Evolutionary conservation across 2,113 vertebrate genomes (phyloP), one percentile per base, ranked within the genome.

Genomic region (Pelobates fuscus): DNA sequence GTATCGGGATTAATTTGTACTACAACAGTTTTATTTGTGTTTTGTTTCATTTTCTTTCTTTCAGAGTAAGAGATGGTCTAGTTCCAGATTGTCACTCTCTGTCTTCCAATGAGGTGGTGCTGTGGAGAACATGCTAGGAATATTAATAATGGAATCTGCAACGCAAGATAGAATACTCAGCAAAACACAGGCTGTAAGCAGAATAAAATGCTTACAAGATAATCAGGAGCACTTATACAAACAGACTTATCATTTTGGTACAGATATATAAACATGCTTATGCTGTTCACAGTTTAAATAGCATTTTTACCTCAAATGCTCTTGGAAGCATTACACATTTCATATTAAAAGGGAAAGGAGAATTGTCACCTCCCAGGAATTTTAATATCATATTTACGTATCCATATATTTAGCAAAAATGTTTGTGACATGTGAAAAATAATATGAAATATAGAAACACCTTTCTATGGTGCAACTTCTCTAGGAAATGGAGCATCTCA

Each of bases 81-180:
- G n/a, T n/a, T 12, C 26, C 5, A 6, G 59, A 61, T 30, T 24
- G 14, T 30, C 59, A 41, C 37, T 8, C 37, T 41, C 7, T 61
- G 2, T n/a, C n/a, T n/a, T n/a, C 1, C 27, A 24, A 29, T 26
- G 27, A 65, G 71, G 37, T 65, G 52, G 49, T 18, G 15, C 32
- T 10, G 41, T 41, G 20, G 10, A 11, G 62, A 74, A 37, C 52
- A 41, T 58, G 71, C 61, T 15, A 55, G 17, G 63, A 76, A 67
- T 76, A 18, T 59, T 76, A 76, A 76, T 59, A 67, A 67, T 27
- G 62, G 32, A 54, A 74, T 43, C 29, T 43, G 18, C 52, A 58
- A 32, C 57, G 41, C 52, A 65, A 74, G 71, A 27, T 44, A 29
- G 15, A 66, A 66, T n/a, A 30, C 18, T 30, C 54, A 76, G 54